Base-by-base conservation (phyloP, 2,113 vertebrate species). In the Ceuthmochares aereus region DNA sequence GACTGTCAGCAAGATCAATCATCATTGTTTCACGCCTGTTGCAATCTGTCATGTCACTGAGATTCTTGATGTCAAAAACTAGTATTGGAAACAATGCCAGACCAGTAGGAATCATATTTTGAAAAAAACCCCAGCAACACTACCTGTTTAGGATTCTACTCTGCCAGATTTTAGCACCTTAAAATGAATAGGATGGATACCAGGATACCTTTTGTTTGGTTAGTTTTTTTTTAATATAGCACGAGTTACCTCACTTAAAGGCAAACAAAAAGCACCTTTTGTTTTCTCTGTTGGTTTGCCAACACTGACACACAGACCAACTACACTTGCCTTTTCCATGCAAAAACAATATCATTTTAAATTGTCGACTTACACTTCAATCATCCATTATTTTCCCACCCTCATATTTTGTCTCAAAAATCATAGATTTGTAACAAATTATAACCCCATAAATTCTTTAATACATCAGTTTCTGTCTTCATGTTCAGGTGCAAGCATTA, bases 321-420 rank as follows among this genome's bases (percentile, higher is more conserved):
- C 45, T 45, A 14, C 15, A 21, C 43, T 78, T 68, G 69, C 26
- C 27, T 87, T 83, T 96, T 85, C 67, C 16, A 37, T 74, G 59
- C 55, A 67, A 86, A 93, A 94, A 77, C 42, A 85, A 29, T 29
- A 69, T 26, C 0, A 1, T 17, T 94, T 86, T 91, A 76, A 87
- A 83, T 59, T 91, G 70, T 52, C 85, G 84, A 68, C 22, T 66
- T 96, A 66, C 54, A 87, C n/a, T 25, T 94, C 87, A 87, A 84
- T 82, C 36, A 79, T 78, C 69, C n/a, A 81, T 72, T 66, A 92
- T 66, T 54, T 47, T 82, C 15, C 49, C 55, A 42, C 36, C 25
- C 40, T 89, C 29, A 37, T 87, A 47, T 85, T 95, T 94, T 91
- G 36, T 89, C 54, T 91, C 51, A 83, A 80, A 92, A 73, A 9